A percentile compares a stretch with the other conserved stretches of the same genome.
Conservation (phyloP, 37 sponge, comb jelly and placozoan species). For the Spongilla lacustris region DNA sequence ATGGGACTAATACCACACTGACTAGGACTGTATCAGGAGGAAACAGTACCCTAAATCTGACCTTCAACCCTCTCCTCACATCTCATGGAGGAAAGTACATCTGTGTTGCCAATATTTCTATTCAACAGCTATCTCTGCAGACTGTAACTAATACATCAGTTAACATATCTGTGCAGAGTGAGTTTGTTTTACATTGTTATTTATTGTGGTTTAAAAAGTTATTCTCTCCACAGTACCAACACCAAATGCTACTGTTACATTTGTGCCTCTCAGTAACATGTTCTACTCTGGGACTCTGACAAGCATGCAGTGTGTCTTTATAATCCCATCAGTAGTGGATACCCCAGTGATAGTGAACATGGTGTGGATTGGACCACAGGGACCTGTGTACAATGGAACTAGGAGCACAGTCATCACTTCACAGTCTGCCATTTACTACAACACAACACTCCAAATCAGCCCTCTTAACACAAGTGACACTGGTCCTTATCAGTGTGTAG, state of each 20-base stretch:
- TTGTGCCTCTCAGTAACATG: neutral
- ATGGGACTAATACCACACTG: neutral
- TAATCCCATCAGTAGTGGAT: neutral
- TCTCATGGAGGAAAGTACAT: slow-evolving; percentile 24
- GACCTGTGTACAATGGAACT: neutral
- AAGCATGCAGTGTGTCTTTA: neutral
- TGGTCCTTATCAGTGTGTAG: slow-evolving; percentile 46
- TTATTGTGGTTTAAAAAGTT: neutral
- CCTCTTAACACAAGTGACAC: slow-evolving; percentile 12
- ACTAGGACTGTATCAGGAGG: neutral
- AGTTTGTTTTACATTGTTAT: neutral
- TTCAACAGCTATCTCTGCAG: neutral
- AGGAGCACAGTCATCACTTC: neutral
- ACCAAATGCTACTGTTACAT: neutral
- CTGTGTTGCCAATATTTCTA: neutral
- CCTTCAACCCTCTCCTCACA: slow-evolving; percentile 2
- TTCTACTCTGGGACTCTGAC: neutral
- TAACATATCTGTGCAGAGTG: neutral
- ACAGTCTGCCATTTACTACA: too few species aligned
- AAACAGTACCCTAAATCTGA: neutral
- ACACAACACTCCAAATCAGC: neutral
- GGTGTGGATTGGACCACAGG: neutral
- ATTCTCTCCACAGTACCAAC: neutral
- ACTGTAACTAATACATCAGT: neutral
- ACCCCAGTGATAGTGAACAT: neutral